phyloP scores from a whole-genome alignment of 2,113 vertebrate species.

The Paedocypris sp. region DNA sequence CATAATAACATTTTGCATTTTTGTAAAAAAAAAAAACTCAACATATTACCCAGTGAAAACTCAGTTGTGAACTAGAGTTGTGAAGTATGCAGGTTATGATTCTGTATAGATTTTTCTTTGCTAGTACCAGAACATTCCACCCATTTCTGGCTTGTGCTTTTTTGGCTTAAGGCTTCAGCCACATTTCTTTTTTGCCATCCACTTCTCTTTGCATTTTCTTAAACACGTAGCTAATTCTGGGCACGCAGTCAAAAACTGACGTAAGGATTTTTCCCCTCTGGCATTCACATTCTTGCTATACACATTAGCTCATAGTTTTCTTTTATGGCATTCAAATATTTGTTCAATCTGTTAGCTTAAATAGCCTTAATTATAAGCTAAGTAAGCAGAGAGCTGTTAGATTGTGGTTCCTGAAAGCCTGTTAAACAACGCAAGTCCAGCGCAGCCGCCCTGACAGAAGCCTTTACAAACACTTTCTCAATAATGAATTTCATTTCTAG shows the following conservation, averaged over 20 bases:
- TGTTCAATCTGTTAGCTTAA: conserved; percentile 26
- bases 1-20: too few relatives aligned
- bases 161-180: conserved; percentile 7
- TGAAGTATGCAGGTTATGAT: too few relatives aligned
- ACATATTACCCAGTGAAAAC: not conserved
- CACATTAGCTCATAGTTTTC: not conserved
- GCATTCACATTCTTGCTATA: not conserved
- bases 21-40: too few relatives aligned
- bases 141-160: conserved; percentile 13
- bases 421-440: not conserved
- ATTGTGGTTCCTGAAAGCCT: conserved; percentile 3
- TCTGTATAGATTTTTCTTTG: conserved; percentile 15
- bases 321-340: conserved; percentile 30
- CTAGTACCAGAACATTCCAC: conserved; percentile 20
- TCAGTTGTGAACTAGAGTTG: too few relatives aligned
- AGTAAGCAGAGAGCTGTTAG: conserved; percentile 7
- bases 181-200: conserved; percentile 20
- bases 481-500: conserved; percentile 7
- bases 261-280: not conserved
- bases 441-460: conserved; percentile 20
- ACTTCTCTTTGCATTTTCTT: conserved; percentile 11
- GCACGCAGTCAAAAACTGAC: conserved; percentile 8
- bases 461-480: conserved; percentile 5
- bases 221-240: conserved; percentile 13
- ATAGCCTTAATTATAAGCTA: conserved; percentile 28